phyloP scores from a whole-genome alignment of 1,140 invertebrate species.

The Kradibia gibbosae region DNA sequence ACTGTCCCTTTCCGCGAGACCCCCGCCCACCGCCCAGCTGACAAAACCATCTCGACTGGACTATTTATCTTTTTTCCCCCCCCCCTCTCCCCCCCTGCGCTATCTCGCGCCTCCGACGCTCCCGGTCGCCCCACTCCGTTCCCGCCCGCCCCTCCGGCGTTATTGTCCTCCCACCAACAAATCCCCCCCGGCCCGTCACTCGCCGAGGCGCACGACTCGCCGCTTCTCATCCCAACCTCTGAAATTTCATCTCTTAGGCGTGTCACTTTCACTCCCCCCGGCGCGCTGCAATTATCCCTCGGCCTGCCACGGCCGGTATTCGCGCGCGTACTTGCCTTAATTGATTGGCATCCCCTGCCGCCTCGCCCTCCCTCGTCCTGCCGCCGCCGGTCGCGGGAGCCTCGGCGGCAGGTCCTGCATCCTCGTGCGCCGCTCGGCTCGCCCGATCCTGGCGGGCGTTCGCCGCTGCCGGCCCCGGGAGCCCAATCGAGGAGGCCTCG shows the following conservation, averaged over 20 bases:
- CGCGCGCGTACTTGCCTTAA: constrained; percentile 6
- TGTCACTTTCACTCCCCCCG: constrained; percentile 2
- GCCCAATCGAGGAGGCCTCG: too few relatives aligned
- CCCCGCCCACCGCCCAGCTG: too few relatives aligned
- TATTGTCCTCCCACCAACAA: not conserved
- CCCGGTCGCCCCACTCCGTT: not conserved
- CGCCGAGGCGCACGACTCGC: not conserved
- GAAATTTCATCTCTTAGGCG: constrained; percentile 7
- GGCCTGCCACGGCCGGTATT: not conserved
- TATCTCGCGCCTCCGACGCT: not conserved
- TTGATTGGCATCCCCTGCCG: not conserved
- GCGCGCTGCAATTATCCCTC: not conserved
- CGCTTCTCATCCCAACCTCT: not conserved
- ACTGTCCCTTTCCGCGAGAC: too few relatives aligned
- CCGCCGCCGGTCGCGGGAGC: not conserved
- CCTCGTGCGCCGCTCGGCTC: not conserved
- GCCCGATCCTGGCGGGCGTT: not conserved
- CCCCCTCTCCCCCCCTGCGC: not conserved
- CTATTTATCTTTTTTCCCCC: not conserved
- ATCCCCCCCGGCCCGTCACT: not conserved
- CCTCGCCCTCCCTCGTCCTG: not conserved
- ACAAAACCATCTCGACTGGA: too few relatives aligned
- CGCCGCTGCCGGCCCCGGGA: too few relatives aligned
- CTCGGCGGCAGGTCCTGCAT: not conserved
- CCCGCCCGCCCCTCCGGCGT: not conserved